Conservation (phyloP, 2,888 invertebrate species). For the Neria commutata region DNA sequence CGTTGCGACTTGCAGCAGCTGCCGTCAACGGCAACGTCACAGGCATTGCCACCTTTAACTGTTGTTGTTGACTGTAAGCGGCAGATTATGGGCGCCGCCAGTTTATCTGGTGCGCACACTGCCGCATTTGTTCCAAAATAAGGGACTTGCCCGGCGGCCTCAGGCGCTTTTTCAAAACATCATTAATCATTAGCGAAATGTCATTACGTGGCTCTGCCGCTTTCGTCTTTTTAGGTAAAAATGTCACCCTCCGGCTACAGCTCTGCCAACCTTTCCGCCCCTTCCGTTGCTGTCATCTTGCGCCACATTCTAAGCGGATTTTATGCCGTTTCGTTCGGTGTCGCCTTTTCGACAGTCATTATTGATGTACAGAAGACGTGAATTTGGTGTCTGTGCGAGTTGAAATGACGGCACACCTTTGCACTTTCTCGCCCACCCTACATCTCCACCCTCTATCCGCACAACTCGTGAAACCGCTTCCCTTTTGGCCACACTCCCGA, state of each 20-base stretch:
- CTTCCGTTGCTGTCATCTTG: constrained; percentile 17
- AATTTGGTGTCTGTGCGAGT: too few relatives aligned
- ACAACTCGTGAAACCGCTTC: too few relatives aligned
- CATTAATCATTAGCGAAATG: constrained; percentile 48
- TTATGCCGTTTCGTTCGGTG: constrained; percentile 9
- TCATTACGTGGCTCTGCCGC: constrained; percentile 5
- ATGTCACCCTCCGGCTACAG: neutral
- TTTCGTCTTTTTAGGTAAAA: neutral
- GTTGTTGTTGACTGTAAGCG: neutral
- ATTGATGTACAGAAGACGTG: too few relatives aligned
- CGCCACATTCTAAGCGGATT: constrained; percentile 39
- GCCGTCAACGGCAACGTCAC: constrained; percentile 22
- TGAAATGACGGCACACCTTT: too few relatives aligned
- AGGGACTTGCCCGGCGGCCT: neutral
- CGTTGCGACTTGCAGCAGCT: constrained; percentile 37
- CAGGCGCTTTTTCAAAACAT: constrained; percentile 17
- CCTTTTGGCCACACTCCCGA: too few relatives aligned
- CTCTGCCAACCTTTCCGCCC: neutral
- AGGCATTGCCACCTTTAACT: neutral
- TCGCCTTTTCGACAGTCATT: neutral
- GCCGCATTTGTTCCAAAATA: neutral
- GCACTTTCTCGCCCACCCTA: too few relatives aligned
- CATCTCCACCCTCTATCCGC: too few relatives aligned
- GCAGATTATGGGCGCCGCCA: neutral
- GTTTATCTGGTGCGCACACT: neutral